phyloP scores from a whole-genome alignment of 2,888 invertebrate genomes.

The Eledona agricola region DNA sequence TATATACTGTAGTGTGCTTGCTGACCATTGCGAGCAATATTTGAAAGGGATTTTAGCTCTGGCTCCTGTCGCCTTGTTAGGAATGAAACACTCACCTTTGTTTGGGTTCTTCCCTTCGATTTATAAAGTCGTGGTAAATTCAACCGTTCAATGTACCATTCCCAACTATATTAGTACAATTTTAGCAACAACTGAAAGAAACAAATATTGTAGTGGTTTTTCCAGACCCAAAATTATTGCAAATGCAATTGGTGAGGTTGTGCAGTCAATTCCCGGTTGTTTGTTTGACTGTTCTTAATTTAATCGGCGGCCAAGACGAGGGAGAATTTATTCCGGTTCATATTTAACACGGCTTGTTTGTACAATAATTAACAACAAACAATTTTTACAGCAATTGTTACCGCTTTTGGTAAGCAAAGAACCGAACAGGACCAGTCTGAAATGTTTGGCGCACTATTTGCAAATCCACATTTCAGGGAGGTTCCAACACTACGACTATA shows the following conservation, averaged over 20 bases:
- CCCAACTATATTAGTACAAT: too few species aligned
- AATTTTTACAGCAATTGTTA: conserved; percentile 2
- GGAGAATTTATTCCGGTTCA: conserved; percentile 6
- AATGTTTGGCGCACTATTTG: conserved; percentile 8
- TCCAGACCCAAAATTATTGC: neutral
- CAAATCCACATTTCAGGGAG: neutral
- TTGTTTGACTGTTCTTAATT: neutral
- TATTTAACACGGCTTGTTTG: neutral
- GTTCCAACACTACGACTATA: conserved; percentile 18
- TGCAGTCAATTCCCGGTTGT: neutral
- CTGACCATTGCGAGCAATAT: conserved; percentile 71
- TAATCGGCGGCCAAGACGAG: conserved; percentile 3
- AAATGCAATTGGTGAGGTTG: too few species aligned
- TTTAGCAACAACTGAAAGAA: neutral
- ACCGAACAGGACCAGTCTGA: conserved; percentile 8
- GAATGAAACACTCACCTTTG: neutral
- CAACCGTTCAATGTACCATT: too few species aligned
- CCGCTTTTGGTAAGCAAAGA: neutral
- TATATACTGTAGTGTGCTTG: conserved; percentile 57
- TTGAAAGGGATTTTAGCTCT: conserved; percentile 71
- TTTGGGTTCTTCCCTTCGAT: too few species aligned
- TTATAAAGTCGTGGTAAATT: too few species aligned
- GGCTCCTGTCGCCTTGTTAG: neutral
- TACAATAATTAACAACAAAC: neutral
- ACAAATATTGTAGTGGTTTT: neutral